Base-by-base conservation (phyloP, 53 echinoderm and acorn worm species). In the Echinometra lucunter region DNA sequence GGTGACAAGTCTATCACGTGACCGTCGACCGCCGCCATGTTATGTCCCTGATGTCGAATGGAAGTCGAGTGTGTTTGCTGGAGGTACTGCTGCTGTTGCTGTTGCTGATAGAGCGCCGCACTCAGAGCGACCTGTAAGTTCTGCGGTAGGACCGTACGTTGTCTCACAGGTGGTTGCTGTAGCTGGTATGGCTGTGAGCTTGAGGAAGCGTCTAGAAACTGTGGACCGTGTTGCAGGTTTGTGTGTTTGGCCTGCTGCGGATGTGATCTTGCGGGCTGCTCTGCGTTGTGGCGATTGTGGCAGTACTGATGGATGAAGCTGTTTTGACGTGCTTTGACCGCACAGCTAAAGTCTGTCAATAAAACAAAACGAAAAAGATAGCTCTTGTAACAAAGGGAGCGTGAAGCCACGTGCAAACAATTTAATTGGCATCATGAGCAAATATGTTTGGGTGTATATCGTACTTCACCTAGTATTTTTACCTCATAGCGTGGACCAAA, bases 1-100 rank as follows among this genome's bases (percentile, higher is more conserved):
- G 94, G 85, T 9, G 94, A 94, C 27, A 94, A 35, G n/a, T 94
- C 94, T 45, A 94, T 82, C 83, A 83, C 66, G 57, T 92, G 75
- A 78, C 80, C 55, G 44, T 94, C 85, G 13, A 27, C 80, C 45
- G 30, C n/a, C 45, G 23, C 27, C 69, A 69, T 85, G 28, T 11
- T 49, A 6, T 7, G 85, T 27, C n/a, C 28, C 70, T 63, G 90
- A 7, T 35, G 90, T 35, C 58, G 45, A 35, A 55, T 35, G 13
- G 58, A 11, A 1, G 19, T 60, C 32, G 34, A 56, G 55, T 32
- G 55, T 6, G 55, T 57, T 58, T 60, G 58, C 37, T 6, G 23
- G 6, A 60, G 90, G 40, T 63, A 58, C 37, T 40, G 63, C 63
- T 90, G 63, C 0, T 90, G 90, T 10, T 90, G 90, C 9, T 90